Evolutionary conservation across 1,140 invertebrate species (phyloP).

Genomic region (Bombus picipes): DNA sequence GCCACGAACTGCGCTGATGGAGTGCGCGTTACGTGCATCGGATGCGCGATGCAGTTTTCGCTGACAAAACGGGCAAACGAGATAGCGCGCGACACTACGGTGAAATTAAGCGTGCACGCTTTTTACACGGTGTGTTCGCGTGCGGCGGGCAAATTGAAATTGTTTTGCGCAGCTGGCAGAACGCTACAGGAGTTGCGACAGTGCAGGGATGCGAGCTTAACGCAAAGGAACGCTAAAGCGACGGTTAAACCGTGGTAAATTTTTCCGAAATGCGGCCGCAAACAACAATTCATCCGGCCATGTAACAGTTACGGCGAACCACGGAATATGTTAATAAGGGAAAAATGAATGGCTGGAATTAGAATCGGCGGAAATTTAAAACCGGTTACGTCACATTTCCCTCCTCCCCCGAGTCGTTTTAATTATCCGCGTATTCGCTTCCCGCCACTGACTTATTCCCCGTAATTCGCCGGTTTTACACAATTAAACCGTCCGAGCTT

Average conservation of each 20-base stretch:
- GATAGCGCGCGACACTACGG: background rate
- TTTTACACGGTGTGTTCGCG: constrained; percentile 5
- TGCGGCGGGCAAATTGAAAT: constrained; percentile 39
- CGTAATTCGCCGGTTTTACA: constrained; percentile 23
- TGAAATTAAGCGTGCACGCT: constrained; percentile 49
- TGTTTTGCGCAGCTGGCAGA: constrained; percentile 11
- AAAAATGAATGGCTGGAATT: constrained; percentile 35
- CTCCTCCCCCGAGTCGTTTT: background rate
- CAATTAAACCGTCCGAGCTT: constrained; percentile 36
- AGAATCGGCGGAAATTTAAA: constrained; percentile 48
- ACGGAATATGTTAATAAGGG: constrained; percentile 45
- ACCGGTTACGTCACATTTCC: background rate
- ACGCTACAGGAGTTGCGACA: background rate
- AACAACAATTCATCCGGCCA: background rate
- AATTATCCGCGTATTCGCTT: constrained; percentile 35
- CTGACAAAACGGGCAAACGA: background rate
- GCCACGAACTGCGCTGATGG: constrained; percentile 7
- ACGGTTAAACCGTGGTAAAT: constrained; percentile 21
- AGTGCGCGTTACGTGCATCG: constrained; percentile 28
- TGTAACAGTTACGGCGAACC: background rate
- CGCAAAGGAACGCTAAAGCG: background rate
- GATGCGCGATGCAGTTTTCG: constrained; percentile 5
- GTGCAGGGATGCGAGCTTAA: background rate
- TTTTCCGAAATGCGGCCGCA: constrained; percentile 1
- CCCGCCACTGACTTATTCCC: constrained; percentile 7